A percentile compares a stretch with the other conserved stretches of the same genome.
phyloP scores from a whole-genome alignment of 2,113 vertebrate genomes.

The Engraulis encrasicolus region DNA sequence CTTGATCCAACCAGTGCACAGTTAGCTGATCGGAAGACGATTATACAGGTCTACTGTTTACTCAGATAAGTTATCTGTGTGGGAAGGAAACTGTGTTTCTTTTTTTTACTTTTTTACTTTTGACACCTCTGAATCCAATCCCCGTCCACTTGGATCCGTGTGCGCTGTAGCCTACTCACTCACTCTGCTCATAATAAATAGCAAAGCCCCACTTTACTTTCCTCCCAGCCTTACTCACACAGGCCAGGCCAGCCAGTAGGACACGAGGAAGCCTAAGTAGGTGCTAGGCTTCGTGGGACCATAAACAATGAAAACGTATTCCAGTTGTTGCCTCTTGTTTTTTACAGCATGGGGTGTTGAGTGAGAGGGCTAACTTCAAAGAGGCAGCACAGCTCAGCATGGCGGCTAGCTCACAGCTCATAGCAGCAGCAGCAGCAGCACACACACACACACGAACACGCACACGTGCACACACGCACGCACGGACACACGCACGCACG shows the following conservation, averaged over 20 bases:
- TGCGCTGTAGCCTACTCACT: too few relatives aligned
- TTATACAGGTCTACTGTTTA: too few relatives aligned
- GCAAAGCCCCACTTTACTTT: not conserved
- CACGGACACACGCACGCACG: too few relatives aligned
- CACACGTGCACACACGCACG: too few relatives aligned
- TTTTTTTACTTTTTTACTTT: too few relatives aligned
- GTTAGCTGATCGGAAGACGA: too few relatives aligned
- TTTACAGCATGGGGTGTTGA: constrained; percentile 33
- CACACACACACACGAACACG: too few relatives aligned
- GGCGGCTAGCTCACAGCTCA: not conserved
- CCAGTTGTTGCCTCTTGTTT: constrained; percentile 44
- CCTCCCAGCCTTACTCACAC: too few relatives aligned
- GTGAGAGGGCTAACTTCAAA: constrained; percentile 44
- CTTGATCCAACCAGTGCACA: too few relatives aligned
- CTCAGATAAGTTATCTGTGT: too few relatives aligned
- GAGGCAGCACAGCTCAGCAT: not conserved
- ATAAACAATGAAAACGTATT: constrained; percentile 51
- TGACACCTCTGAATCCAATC: too few relatives aligned
- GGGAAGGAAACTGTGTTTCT: too few relatives aligned
- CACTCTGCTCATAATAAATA: constrained; percentile 3
- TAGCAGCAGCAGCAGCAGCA: not conserved
- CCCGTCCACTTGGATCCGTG: not conserved
- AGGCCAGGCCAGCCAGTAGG: not conserved
- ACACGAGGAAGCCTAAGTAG: constrained; percentile 25
- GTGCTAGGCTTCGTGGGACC: constrained; percentile 39